These are phyloP conservation scores for Bradynema listronoti DNA, from an alignment of 1,140 invertebrate species.

Conservation along the genomic window DNA sequence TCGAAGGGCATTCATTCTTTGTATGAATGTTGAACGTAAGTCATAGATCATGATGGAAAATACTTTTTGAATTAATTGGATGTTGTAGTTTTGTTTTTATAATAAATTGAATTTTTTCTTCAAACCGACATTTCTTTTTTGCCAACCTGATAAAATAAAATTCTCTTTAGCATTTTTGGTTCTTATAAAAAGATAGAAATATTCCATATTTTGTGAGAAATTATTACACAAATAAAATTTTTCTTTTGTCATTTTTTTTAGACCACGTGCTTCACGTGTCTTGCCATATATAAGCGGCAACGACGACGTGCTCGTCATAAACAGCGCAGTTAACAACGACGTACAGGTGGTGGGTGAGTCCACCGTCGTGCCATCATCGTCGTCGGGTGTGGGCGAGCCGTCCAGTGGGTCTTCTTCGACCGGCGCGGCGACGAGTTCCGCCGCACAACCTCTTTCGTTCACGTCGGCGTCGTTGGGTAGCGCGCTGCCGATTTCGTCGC, in stretches of 20 bases:
- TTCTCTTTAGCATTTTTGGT: background rate
- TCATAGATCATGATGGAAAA: too few species aligned
- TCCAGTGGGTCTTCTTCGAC: background rate
- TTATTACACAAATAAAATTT: too few species aligned
- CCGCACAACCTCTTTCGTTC: too few species aligned
- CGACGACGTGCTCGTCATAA: conserved; percentile 27
- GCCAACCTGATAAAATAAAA: too few species aligned
- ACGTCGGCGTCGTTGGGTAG: too few species aligned
- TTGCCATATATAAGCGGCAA: conserved; percentile 6
- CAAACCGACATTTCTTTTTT: background rate
- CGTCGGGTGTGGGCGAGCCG: background rate
- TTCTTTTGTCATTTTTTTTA: conserved; percentile 16
- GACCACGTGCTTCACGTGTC: conserved; percentile 12
- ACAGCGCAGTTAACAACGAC: conserved; percentile 17
- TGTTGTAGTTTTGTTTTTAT: too few species aligned
- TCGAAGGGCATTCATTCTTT: too few species aligned
- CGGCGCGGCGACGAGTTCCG: background rate
- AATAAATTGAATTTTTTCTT: too few species aligned
- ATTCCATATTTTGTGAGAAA: too few species aligned
- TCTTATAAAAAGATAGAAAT: background rate
- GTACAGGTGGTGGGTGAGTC: conserved; percentile 29
- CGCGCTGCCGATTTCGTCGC: too few species aligned
- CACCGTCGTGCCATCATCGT: background rate
- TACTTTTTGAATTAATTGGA: too few species aligned
- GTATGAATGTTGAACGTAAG: too few species aligned